phyloP scores from a whole-genome alignment of 2,113 vertebrate genomes.

The Brienomyrus longianalis region DNA sequence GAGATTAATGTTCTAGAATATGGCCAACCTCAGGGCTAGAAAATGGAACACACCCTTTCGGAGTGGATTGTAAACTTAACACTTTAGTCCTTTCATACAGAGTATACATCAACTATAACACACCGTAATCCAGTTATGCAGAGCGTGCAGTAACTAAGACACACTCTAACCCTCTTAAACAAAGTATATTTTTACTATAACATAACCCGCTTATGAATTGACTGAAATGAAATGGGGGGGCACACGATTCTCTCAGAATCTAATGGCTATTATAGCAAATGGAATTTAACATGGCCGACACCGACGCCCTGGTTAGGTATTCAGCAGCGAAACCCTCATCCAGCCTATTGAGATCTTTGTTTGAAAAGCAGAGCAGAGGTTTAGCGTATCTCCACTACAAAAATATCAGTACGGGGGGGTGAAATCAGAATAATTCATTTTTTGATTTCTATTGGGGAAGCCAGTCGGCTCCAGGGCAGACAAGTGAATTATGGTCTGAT shows the following conservation, averaged over 20 bases:
- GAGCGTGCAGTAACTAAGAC: background rate
- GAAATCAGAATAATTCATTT: constrained; percentile 11
- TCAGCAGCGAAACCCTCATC: background rate
- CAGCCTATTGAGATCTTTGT: background rate
- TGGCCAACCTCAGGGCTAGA: constrained; percentile 53
- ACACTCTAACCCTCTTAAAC: background rate
- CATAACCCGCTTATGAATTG: background rate
- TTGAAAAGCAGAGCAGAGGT: background rate
- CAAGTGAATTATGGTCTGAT: constrained; percentile 27
- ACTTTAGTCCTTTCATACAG: background rate
- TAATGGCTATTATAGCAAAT: background rate
- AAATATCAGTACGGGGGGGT: constrained; percentile 3
- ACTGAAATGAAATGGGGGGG: background rate
- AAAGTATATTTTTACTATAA: background rate
- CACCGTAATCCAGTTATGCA: background rate
- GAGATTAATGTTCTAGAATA: constrained; percentile 41
- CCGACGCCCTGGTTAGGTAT: background rate
- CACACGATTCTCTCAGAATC: background rate
- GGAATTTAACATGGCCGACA: background rate
- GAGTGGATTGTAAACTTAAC: background rate
- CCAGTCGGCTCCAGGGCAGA: background rate
- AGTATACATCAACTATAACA: background rate
- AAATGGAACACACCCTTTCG: constrained; percentile 1
- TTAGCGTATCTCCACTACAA: background rate
- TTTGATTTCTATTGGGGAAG: constrained; percentile 18